Evolutionary conservation across 2,113 vertebrate genomes (phyloP).

Genomic region (Emydocephalus ijimae): DNA sequence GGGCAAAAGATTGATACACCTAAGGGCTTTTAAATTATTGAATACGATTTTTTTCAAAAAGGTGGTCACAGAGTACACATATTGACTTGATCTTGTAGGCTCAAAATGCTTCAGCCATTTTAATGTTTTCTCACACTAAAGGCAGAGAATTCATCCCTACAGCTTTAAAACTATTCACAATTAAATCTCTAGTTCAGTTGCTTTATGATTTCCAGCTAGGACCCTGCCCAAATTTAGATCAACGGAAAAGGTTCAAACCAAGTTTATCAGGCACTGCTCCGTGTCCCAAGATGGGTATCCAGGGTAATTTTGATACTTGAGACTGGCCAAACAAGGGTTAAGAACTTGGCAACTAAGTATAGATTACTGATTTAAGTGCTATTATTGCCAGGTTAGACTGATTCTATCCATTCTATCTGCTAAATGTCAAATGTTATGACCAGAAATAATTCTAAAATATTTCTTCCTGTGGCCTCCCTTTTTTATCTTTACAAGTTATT

Average conservation of each 20-base stretch:
- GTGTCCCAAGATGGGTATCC: background rate
- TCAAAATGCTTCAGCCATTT: background rate
- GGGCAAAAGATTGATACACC: background rate
- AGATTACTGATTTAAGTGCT: background rate
- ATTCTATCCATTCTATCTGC: background rate
- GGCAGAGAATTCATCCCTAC: background rate
- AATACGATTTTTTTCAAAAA: background rate
- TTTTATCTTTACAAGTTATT: background rate
- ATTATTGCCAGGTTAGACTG: background rate
- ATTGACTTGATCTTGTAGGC: background rate
- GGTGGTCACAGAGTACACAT: background rate
- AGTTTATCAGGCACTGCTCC: background rate
- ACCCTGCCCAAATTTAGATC: background rate
- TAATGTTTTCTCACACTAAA: background rate
- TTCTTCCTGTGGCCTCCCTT: background rate
- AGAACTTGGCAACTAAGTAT: background rate
- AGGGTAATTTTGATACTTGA: background rate
- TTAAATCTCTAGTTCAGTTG: background rate
- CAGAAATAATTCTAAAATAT: background rate
- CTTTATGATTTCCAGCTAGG: background rate
- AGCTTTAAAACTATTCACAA: background rate
- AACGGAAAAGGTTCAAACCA: background rate
- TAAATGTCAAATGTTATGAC: background rate
- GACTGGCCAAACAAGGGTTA: background rate
- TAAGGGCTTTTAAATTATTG: background rate